Conservation (phyloP, 2,113 vertebrate genomes). For the Dendrocopos noguchii region DNA sequence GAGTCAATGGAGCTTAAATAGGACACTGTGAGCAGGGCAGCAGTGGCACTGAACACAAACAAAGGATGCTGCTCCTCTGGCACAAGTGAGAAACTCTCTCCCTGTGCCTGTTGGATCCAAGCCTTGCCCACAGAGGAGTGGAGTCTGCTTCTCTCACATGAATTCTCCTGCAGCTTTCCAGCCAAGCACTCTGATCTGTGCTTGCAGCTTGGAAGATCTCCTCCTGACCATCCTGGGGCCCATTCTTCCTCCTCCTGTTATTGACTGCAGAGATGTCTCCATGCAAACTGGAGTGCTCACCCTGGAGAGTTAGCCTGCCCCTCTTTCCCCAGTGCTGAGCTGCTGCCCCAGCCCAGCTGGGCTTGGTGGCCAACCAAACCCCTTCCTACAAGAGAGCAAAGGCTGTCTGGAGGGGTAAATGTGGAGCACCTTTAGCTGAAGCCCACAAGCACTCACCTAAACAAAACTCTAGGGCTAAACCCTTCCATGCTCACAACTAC, state of each 20-base stretch:
- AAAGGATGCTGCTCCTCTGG: constrained; percentile 12
- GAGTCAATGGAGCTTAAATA: constrained; percentile 24
- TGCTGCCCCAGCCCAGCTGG: background rate
- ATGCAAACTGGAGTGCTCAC: background rate
- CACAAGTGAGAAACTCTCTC: constrained; percentile 24
- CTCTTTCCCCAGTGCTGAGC: background rate
- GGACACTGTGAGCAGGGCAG: background rate
- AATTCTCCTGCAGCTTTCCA: background rate
- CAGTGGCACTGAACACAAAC: background rate
- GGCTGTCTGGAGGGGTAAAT: background rate
- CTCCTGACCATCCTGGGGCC: background rate
- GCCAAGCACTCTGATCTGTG: background rate
- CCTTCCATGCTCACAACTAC: background rate
- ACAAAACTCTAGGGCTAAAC: background rate
- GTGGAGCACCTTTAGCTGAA: background rate
- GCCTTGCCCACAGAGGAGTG: background rate
- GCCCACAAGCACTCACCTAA: background rate
- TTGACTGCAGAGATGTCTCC: background rate
- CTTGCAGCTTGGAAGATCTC: background rate
- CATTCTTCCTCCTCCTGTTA: background rate
- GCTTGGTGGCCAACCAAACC: background rate
- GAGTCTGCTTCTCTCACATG: background rate
- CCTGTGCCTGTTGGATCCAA: background rate
- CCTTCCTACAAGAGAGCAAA: background rate
- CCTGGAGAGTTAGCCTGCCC: background rate